These are phyloP conservation scores for Amaurobius ferox DNA, from an alignment of 2,888 invertebrate species.

Conservation along the genomic window DNA sequence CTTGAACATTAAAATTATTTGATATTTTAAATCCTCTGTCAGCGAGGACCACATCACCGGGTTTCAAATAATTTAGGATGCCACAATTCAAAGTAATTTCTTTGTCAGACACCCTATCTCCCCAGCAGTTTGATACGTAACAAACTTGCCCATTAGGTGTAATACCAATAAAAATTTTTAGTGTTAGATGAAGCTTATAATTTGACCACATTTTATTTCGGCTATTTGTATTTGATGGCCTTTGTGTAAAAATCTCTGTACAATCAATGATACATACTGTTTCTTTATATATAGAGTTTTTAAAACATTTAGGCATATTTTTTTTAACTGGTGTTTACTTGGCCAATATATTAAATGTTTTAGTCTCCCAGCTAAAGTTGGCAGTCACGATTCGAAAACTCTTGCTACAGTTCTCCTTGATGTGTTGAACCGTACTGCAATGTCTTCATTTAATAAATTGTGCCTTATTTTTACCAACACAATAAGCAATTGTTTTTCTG, in stretches of 20 bases:
- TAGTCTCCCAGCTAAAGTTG: background rate
- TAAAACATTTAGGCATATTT: background rate
- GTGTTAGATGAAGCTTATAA: background rate
- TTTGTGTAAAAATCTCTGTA: background rate
- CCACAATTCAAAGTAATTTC: background rate
- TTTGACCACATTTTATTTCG: background rate
- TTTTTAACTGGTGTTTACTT: background rate
- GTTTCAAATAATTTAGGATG: background rate
- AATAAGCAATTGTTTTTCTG: background rate
- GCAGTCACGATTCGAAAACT: background rate
- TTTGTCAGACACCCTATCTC: background rate
- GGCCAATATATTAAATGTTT: background rate
- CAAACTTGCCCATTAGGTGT: background rate
- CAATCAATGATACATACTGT: background rate
- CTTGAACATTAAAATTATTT: background rate
- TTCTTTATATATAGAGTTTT: background rate
- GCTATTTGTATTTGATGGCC: background rate
- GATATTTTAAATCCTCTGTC: background rate
- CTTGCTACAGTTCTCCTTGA: background rate
- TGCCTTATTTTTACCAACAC: background rate
- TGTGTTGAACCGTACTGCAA: background rate
- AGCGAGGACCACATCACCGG: background rate
- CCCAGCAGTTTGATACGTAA: background rate
- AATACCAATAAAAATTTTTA: background rate
- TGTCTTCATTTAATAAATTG: background rate